A percentile compares a stretch with the other conserved stretches of the same genome.
phyloP scores from a whole-genome alignment of 2,888 invertebrate genomes.

The Ectemnius lituratus region DNA sequence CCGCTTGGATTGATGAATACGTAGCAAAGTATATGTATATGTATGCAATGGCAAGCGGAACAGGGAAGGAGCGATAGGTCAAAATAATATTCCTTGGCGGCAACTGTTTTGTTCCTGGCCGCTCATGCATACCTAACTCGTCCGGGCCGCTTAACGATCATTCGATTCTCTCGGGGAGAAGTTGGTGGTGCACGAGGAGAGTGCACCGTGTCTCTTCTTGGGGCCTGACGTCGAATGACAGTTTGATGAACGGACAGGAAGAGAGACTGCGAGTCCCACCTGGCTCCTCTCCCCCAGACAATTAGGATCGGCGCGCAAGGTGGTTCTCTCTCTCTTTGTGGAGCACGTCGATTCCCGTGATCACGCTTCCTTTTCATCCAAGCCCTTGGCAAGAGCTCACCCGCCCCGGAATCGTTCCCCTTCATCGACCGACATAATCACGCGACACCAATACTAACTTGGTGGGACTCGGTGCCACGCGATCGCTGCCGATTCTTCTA shows the following conservation, averaged over 20 bases:
- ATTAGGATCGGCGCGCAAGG: slow-evolving; percentile 63
- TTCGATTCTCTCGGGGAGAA: slow-evolving; percentile 59
- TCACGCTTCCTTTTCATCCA: slow-evolving; percentile 46
- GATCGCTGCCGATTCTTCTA: too few relatives aligned
- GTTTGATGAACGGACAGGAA: slow-evolving; percentile 68
- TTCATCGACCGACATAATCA: too few relatives aligned
- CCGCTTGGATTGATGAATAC: too few relatives aligned
- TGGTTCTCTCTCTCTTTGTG: slow-evolving; percentile 54
- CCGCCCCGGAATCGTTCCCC: too few relatives aligned
- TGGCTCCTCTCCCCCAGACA: slow-evolving; percentile 57
- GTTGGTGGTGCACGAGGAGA: slow-evolving; percentile 32
- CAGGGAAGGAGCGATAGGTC: slow-evolving; percentile 25
- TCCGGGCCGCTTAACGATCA: slow-evolving; percentile 51
- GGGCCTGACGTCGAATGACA: slow-evolving; percentile 62
- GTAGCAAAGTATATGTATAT: too few relatives aligned
- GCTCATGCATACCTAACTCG: slow-evolving; percentile 58
- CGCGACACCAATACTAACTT: too few relatives aligned
- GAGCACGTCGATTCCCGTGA: slow-evolving; percentile 57
- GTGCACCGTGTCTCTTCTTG: slow-evolving; percentile 47
- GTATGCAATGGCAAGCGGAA: too few relatives aligned
- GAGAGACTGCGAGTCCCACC: slow-evolving; percentile 61
- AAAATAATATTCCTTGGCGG: slow-evolving; percentile 46
- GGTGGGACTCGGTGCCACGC: too few relatives aligned
- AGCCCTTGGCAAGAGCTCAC: slow-evolving; percentile 2
- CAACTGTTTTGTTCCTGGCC: slow-evolving; percentile 54